Evolutionary conservation across 2,888 invertebrate species (phyloP), one percentile per base, ranked within the genome.

Genomic region (Limnephilus rhombicus): DNA sequence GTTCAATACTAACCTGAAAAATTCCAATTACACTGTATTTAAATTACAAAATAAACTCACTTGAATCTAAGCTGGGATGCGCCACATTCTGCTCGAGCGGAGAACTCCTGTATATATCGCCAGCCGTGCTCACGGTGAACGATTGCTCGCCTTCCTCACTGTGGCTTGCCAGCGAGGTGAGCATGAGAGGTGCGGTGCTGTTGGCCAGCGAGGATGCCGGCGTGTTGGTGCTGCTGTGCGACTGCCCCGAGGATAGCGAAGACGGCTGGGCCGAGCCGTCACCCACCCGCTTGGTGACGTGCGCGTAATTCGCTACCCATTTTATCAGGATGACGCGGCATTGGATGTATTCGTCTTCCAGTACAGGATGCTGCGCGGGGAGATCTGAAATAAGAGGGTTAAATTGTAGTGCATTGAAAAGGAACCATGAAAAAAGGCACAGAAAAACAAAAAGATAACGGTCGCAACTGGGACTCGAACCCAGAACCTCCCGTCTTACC

Each of bases 261-360:
- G 96, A 96, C 0, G 96, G 96, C 93, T 96, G 96, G 0, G 95
- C 95, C 31, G 93, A 93, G 1, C 92, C 89, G 37, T 96, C 96
- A 90, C 96, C 96, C 92, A 96, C 96, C 94, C 96, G 97, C 95
- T 97, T 97, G 94, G 97, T 97, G 94, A 98, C 97, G 94, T 98
- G 98, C 2, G 98, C 98, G 94, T 98, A 98, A 94, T 97, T 98
- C 0, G 98, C 98, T 34, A 99, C 96, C 99, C 99, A 99, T 95
- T 98, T 98, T 93, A 99, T 98, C 80, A 99, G 96, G 11, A 97
- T 98, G 81, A 99, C 98, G 94, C 98, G 97, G 94, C 98, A 99
- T 85, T 97, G 94, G 29, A 97, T 96, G 95, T 96, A 97, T 95
- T 97, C 97, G 94, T 96, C 97, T 94, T 98, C 97, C 94, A 97